Base-by-base conservation (phyloP, 1,140 invertebrate genomes). In the Bombus consobrinus region DNA sequence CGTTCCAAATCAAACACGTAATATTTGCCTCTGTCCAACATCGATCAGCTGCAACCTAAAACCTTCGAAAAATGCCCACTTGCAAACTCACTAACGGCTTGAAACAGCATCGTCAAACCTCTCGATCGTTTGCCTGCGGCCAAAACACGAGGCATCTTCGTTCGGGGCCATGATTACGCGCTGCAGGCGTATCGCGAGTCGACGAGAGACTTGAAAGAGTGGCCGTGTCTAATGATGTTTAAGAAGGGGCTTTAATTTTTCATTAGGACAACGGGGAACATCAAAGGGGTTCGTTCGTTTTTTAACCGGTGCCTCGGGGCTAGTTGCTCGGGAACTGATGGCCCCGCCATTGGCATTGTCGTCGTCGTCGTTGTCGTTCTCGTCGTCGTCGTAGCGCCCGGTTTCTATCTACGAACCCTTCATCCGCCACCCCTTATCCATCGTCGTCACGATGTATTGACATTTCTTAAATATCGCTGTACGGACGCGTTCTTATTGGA, bases 181-280 rank as follows among this genome's bases (percentile, higher is more conserved):
- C 89, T 90, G 74, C 88, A 68, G 88, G 89, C 89, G 53, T 66
- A 78, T 85, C 78, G 77, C 41, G 68, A 72, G 77, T 81, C 81
- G 78, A 71, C 57, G 87, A 85, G 79, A 73, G 53, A 90, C 89
- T 91, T 92, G 87, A 93, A 93, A 93, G 92, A 92, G 91, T 92
- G 90, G 89, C 92, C 91, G 92, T 93, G 93, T 94, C 93, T 95
- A 94, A 95, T 94, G 94, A 95, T 95, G 93, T 95, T 95, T 95
- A 95, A 95, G 93, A 91, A 94, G 92, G 94, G 93, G 93, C 93
- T 95, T 95, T 94, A 95, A 95, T 95, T 95, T 95, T 95, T 95
- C 94, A 95, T 95, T 95, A 94, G 93, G 91, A 93, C 92, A 92
- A 87, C 92, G 90, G 89, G 88, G 87, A 88, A 95, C 92, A 94